Conservation (phyloP, 1,140 invertebrate species). For the Calephelis virginiensis region DNA sequence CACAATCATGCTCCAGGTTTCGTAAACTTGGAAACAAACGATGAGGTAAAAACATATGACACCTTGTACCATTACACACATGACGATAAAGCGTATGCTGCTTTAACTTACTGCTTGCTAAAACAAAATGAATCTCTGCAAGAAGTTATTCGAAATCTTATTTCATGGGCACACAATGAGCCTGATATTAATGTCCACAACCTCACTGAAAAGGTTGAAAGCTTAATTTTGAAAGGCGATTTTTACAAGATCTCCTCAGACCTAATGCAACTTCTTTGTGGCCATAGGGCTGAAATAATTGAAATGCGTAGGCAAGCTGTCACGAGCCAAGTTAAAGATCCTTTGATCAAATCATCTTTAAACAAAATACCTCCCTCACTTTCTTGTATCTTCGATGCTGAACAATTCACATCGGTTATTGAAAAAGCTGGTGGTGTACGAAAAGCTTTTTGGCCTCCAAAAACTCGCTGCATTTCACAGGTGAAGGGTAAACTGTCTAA, state of each 20-base stretch:
- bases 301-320: constrained; percentile 28
- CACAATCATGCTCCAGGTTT: constrained; percentile 35
- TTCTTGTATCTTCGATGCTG: constrained; percentile 22
- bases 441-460: constrained; percentile 22
- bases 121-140: constrained; percentile 31
- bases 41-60: constrained; percentile 25
- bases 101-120: constrained; percentile 28
- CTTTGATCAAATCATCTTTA: constrained; percentile 22
- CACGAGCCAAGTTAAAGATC: constrained; percentile 22
- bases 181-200: background rate
- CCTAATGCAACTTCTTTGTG: constrained; percentile 26
- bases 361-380: constrained; percentile 29
- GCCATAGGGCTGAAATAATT: constrained; percentile 26
- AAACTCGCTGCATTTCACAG: background rate
- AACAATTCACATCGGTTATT: constrained; percentile 5
- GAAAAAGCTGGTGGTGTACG: constrained; percentile 26
- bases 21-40: constrained; percentile 30
- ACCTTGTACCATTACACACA: constrained; percentile 19
- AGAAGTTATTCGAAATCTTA: constrained; percentile 14
- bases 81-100: constrained; percentile 32
- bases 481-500: background rate
- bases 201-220: constrained; percentile 1
- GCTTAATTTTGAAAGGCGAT: constrained; percentile 19
- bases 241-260: constrained; percentile 26
- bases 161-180: constrained; percentile 17